Evolutionary conservation across 2,113 vertebrate species (phyloP), one percentile per base, ranked within the genome.

Genomic region (Caranx melampygus): DNA sequence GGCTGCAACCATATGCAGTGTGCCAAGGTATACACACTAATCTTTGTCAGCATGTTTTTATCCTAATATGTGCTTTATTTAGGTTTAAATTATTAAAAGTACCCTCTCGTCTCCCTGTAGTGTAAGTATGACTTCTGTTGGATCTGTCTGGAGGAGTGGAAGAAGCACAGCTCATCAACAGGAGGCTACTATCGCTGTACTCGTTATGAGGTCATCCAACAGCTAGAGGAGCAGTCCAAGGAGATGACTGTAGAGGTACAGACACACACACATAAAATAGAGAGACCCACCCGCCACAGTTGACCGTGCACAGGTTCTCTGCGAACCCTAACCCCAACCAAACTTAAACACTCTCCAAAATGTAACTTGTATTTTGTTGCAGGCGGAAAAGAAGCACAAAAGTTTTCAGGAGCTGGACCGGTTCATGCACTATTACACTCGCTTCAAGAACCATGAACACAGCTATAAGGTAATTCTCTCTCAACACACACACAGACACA

Each of bases 1-100:
- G 98, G 98, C 87, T 99, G 98, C 94, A 99, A 99, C 92, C 98
- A 99, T 88, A 99, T 99, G 98, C 97, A 99, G 81, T 99, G 98
- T 95, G 97, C 97, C 89, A 99, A 99, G 96, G 98, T 99, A 59
- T 13, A 65, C 31, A 55, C 62, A 55, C 45, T 18, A 34, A 72
- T 60, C 11, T 66, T 51, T 42, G 37, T 37, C 37, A 42, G 40
- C 37, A 37, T 7, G 18, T 37, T 65, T 60, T 60, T 57, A 67
- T 57, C 45, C 20, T 3, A n/a, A 26, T 60, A 37, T 18, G 21
- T 55, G 42, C 9, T 65, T 10, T 34, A 15, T 57, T 63, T 64
- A 59, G n/a, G 14, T 67, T 2, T n/a, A 14, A 26, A 13, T 42
- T 12, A 18, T 57, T 57, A 57, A 57, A 31, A 35, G 26, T 26